Percentiles rank a stretch among this genome's conserved stretches.
Conservation (phyloP, 2,113 vertebrate genomes). For the Hemichromis elongatus region DNA sequence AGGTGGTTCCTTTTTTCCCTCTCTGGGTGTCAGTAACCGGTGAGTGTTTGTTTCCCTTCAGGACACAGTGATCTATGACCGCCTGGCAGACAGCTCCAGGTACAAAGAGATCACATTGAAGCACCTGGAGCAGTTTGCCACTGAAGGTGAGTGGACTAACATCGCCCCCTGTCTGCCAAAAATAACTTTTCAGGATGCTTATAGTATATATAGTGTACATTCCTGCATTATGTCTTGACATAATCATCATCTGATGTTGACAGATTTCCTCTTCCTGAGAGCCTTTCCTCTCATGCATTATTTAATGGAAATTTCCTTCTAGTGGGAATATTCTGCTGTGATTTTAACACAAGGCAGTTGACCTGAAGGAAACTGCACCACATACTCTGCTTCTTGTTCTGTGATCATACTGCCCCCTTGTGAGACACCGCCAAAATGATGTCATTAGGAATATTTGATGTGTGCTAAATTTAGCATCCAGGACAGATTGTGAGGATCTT, state of each 20-base stretch:
- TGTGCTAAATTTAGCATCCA: constrained; percentile 36
- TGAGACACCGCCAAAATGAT: constrained; percentile 37
- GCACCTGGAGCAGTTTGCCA: constrained; percentile 98
- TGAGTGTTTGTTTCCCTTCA: constrained; percentile 64
- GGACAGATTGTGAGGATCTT: constrained; percentile 24
- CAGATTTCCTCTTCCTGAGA: neutral
- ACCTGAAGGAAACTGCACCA: constrained; percentile 1
- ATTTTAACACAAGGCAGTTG: neutral
- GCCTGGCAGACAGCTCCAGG: constrained; percentile 91
- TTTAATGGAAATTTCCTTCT: neutral
- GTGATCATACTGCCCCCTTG: constrained; percentile 58
- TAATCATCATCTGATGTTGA: neutral
- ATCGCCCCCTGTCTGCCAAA: constrained; percentile 38
- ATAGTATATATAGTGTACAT: neutral
- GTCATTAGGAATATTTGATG: constrained; percentile 41
- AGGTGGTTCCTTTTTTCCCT: neutral
- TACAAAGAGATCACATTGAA: constrained; percentile 98
- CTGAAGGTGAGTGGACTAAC: constrained; percentile 83
- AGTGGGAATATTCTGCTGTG: neutral
- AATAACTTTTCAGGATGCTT: neutral
- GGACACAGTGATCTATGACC: constrained; percentile 97
- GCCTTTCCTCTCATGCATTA: neutral
- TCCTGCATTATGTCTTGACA: neutral
- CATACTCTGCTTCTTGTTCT: neutral
- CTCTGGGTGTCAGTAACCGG: constrained; percentile 14